Evolutionary conservation across 1,140 invertebrate genomes (phyloP), one percentile per base, ranked within the genome.

Genomic region (Rhagoletis zephyria): DNA sequence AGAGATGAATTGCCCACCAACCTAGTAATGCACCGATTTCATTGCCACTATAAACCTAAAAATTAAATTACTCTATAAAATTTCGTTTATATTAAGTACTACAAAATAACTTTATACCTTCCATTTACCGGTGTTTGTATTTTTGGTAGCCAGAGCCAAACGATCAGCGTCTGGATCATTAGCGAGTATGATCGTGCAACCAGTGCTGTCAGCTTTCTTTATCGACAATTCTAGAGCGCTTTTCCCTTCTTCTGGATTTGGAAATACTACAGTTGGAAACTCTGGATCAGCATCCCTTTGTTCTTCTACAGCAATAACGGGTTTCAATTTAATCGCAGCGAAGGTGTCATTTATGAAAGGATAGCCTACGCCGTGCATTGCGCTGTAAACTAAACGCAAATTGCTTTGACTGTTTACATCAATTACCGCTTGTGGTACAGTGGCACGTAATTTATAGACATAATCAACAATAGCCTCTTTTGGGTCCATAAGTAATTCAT

Each of bases 121-220:
- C 97, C 98, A 99, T 87, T 95, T 94, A 2, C 95, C 95, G 89
- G 95, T 96, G 65, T 92, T 87, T 0, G 88, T 61, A n/a, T 94
- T 93, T 93, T 95, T 96, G 93, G 98, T 97, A 5, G 98, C 98
- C 70, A 98, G 95, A 14, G 98, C 98, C 87, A 99, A 94, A 87
- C 99, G 95, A 94, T 99, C 99, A 7, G 99, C 98, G 94, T 99
- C 99, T 12, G 99, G 99, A 94, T 99, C 99, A 94, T 99, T 99
- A 0, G 98, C 98, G 30, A 99, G 93, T 89, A 99, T 97, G 1
- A 99, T 93, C 1, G 94, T 94, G 63, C 95, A 96, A 1, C 94
- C 93, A 89, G 95, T 94, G 65, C 94, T 89, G 91, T 98, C 95
- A 0, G 99, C 99, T 14, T 97, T 96, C 93, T 96, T 94, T 89